phyloP scores from a whole-genome alignment of 2,888 invertebrate species.

The Apodemia hepburni region DNA sequence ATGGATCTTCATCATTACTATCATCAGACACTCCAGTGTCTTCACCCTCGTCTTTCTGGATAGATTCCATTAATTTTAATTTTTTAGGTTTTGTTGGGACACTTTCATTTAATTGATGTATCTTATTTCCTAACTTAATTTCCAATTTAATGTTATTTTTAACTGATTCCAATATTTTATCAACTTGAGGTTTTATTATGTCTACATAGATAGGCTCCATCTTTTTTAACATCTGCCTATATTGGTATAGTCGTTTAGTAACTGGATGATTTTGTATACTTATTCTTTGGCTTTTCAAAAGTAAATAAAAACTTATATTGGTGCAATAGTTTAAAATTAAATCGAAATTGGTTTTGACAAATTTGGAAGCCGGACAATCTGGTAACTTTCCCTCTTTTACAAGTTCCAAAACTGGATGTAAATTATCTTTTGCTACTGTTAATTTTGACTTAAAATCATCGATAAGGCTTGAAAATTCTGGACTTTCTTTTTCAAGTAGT shows the following conservation, averaged over 20 bases:
- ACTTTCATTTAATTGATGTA: slow-evolving; percentile 51
- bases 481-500: slow-evolving; percentile 91
- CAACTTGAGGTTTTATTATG: slow-evolving; percentile 84
- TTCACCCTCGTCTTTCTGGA: slow-evolving; percentile 65
- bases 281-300: slow-evolving; percentile 88
- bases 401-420: slow-evolving; percentile 84
- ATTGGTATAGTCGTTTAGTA: slow-evolving; percentile 90
- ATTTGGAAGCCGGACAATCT: slow-evolving; percentile 83
- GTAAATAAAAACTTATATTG: slow-evolving; percentile 92
- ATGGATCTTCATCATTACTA: slow-evolving; percentile 58
- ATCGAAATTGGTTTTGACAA: slow-evolving; percentile 85
- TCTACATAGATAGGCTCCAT: slow-evolving; percentile 85
- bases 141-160: slow-evolving; percentile 60
- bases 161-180: slow-evolving; percentile 79
- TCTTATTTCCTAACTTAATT: slow-evolving; percentile 44
- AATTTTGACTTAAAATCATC: slow-evolving; percentile 89
- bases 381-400: slow-evolving; percentile 81
- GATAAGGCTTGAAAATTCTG: slow-evolving; percentile 90
- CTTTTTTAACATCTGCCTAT: slow-evolving; percentile 87
- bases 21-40: slow-evolving; percentile 68
- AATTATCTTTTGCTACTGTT: slow-evolving; percentile 81
- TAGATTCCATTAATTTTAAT: slow-evolving; percentile 58
- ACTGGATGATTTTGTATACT: slow-evolving; percentile 93
- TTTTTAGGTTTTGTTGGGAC: slow-evolving; percentile 53
- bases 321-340: slow-evolving; percentile 90